Evolutionary conservation across 2,797 vertebrate genomes (phyloP).

Genomic region (Sebastes trivittatus): DNA sequence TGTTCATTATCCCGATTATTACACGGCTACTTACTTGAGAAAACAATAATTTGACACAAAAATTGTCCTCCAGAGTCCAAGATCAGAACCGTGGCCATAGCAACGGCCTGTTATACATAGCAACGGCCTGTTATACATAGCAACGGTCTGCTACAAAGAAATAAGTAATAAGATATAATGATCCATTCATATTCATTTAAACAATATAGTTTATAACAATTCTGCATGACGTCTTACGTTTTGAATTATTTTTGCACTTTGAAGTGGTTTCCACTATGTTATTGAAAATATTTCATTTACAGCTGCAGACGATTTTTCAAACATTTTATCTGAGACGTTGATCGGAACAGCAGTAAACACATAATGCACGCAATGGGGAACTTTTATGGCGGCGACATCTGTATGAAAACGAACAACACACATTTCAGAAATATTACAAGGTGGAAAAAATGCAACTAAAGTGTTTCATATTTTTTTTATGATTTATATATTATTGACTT

Average conservation of each 20-base stretch:
- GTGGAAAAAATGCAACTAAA: not conserved
- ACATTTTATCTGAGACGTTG: not conserved
- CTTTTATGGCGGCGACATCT: not conserved
- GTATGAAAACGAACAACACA: constrained; percentile 15
- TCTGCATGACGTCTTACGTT: not conserved
- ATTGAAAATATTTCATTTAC: not conserved
- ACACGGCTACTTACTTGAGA: too few species aligned
- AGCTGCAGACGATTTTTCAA: not conserved
- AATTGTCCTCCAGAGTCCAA: too few species aligned
- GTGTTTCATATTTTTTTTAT: not conserved
- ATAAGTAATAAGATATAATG: not conserved
- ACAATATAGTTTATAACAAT: not conserved
- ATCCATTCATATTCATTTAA: not conserved
- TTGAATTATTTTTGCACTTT: not conserved
- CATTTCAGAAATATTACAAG: not conserved
- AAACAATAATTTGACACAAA: too few species aligned
- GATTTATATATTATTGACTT: not conserved
- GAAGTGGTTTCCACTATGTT: not conserved
- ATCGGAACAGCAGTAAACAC: not conserved
- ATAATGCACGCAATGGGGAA: not conserved
- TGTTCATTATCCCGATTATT: too few species aligned
- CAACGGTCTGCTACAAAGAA: too few species aligned
- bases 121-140: too few species aligned
- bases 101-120: too few species aligned
- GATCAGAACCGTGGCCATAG: too few species aligned